Evolutionary conservation across 2,113 vertebrate species (phyloP).

Genomic region (Thamnaconus septentrionalis): DNA sequence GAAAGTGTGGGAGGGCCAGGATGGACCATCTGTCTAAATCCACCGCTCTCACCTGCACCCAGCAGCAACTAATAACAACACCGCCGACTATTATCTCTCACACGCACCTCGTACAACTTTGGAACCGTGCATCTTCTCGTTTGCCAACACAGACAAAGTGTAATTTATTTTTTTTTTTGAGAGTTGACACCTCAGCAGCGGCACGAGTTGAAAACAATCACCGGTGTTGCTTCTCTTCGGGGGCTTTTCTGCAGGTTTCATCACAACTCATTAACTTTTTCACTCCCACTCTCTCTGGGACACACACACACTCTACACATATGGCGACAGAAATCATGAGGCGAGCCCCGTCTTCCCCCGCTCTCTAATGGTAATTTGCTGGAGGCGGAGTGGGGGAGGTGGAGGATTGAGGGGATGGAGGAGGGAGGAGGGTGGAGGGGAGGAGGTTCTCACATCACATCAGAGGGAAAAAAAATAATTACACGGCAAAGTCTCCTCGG

Average conservation of each 20-base stretch:
- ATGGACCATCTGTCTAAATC: constrained; percentile 1
- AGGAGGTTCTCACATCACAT: constrained; percentile 7
- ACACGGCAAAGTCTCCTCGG: constrained; percentile 7
- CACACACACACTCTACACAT: constrained; percentile 4
- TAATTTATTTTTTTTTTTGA: background rate
- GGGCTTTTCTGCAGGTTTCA: constrained; percentile 45
- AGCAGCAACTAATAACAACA: constrained; percentile 1
- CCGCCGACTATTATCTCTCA: constrained; percentile 7
- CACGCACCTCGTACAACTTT: no score
- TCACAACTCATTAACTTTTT: constrained; percentile 44
- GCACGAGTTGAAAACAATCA: constrained; percentile 15
- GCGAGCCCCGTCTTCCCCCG: constrained; percentile 15
- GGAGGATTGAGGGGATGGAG: no score
- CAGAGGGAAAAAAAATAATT: constrained; percentile 24
- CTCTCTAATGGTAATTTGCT: constrained; percentile 35
- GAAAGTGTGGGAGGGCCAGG: background rate
- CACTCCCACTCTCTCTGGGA: background rate
- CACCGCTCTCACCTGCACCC: constrained; percentile 17
- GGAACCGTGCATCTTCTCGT: background rate
- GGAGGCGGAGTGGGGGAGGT: no score
- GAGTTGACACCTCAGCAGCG: constrained; percentile 1
- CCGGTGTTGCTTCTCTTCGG: constrained; percentile 25
- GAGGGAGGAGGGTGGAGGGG: no score
- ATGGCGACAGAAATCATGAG: constrained; percentile 39
- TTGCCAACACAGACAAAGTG: no score